Evolutionary conservation across 2,797 vertebrate genomes (phyloP).

Genomic region (Taeniopygia guttata): DNA sequence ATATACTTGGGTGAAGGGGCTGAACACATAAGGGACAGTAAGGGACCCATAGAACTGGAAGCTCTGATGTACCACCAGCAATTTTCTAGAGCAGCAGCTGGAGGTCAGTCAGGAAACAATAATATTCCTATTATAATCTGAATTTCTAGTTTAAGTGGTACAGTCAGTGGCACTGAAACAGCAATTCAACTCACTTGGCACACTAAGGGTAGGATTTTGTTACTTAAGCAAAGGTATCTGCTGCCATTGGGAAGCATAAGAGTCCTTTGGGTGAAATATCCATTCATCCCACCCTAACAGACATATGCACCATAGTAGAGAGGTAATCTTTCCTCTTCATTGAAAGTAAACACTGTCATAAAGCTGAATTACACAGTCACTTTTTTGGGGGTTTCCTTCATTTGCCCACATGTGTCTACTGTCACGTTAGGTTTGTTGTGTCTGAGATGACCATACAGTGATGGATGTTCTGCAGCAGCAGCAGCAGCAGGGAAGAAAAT

Average conservation of each 20-base stretch:
- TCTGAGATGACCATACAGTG: neutral
- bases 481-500: neutral
- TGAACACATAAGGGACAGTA: neutral
- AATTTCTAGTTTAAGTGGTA: neutral
- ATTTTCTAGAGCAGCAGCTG: neutral
- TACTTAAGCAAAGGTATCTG: neutral
- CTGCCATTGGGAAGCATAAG: neutral
- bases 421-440: neutral
- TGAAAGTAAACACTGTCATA: neutral
- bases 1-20: neutral
- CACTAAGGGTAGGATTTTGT: neutral
- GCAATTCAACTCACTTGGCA: neutral
- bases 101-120: neutral
- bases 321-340: neutral
- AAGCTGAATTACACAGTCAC: neutral
- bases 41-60: neutral
- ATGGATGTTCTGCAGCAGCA: neutral
- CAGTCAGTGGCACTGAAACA: neutral
- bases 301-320: neutral
- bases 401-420: neutral
- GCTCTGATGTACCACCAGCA: neutral
- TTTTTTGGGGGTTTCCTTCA: neutral
- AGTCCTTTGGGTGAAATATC: neutral
- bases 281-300: neutral
- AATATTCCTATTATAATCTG: neutral